These are phyloP conservation scores for Ornithoptera alexandrae DNA, from an alignment of 2,888 invertebrate genomes.

Conservation along the genomic window DNA sequence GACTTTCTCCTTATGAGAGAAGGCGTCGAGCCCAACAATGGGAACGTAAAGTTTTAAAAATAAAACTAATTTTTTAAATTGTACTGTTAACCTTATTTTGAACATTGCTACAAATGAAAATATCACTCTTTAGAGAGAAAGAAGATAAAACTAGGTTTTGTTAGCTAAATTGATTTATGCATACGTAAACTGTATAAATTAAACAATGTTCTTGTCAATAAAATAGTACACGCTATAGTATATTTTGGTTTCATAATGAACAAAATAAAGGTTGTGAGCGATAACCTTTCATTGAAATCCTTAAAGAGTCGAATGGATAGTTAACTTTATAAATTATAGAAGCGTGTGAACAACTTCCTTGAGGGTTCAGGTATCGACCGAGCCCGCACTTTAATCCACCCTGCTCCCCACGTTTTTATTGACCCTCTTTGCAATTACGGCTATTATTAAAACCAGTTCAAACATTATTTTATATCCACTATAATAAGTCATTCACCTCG, in stretches of 20 bases:
- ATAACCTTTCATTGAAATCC: not conserved
- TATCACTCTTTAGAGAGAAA: too few species aligned
- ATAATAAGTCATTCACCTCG: slow-evolving; percentile 23
- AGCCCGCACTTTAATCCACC: slow-evolving; percentile 52
- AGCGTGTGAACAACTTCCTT: slow-evolving; percentile 43
- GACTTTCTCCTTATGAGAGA: too few species aligned
- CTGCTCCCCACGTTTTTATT: slow-evolving; percentile 44
- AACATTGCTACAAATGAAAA: too few species aligned
- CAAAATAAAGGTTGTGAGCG: not conserved
- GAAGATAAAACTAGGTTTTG: too few species aligned
- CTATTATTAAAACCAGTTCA: slow-evolving; percentile 26
- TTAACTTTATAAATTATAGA: slow-evolving; percentile 14
- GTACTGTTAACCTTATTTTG: too few species aligned
- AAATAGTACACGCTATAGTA: not conserved
- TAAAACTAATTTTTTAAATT: too few species aligned
- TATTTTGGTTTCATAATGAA: not conserved
- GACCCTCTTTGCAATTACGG: slow-evolving; percentile 36
- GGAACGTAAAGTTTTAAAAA: too few species aligned
- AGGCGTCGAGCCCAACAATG: too few species aligned
- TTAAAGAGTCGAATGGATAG: not conserved
- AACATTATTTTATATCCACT: slow-evolving; percentile 21
- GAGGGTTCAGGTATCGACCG: slow-evolving; percentile 59
- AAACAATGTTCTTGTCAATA: not conserved
- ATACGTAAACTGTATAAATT: too few species aligned
- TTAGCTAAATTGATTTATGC: too few species aligned